Percentiles rank a stretch among this genome's conserved stretches.
These are phyloP conservation scores for Conchocele bisecta DNA, from an alignment of 2,888 invertebrate species.

Conservation along the genomic window DNA sequence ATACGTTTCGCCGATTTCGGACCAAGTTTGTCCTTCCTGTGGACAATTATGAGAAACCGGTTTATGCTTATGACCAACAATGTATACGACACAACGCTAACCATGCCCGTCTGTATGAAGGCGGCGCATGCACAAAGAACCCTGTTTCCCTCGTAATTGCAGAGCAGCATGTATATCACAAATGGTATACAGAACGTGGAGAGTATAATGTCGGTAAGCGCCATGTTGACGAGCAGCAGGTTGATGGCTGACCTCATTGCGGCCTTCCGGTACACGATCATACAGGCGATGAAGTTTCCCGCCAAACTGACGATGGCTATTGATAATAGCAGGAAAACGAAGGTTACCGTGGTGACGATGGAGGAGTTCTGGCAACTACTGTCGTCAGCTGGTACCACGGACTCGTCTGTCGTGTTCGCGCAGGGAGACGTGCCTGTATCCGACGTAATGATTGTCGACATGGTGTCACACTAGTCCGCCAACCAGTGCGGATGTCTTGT, in stretches of 20 bases:
- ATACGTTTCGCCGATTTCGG: conserved; percentile 59
- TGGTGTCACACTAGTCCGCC: too few relatives aligned
- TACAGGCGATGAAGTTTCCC: conserved; percentile 75
- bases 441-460: too few relatives aligned
- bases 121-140: conserved; percentile 32
- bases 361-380: too few relatives aligned
- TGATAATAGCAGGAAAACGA: too few relatives aligned
- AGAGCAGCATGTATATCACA: conserved; percentile 58
- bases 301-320: conserved; percentile 49
- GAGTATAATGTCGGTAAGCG: conserved; percentile 69
- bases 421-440: too few relatives aligned
- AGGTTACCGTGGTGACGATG: too few relatives aligned
- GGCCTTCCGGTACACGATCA: conserved; percentile 74
- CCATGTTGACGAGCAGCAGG: conserved; percentile 76
- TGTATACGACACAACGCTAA: conserved; percentile 66
- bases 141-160: too few relatives aligned
- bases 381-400: too few relatives aligned
- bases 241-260: conserved; percentile 80
- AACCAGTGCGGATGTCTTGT: too few relatives aligned
- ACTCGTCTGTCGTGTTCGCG: too few relatives aligned
- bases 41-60: conserved; percentile 75
- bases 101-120: conserved; percentile 64
- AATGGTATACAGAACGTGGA: conserved; percentile 68
- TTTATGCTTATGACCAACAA: conserved; percentile 75
- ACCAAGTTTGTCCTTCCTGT: conserved; percentile 67